A percentile compares a stretch with the other conserved stretches of the same genome.
phyloP scores from a whole-genome alignment of 2,888 invertebrate species.

The Philopedon plagiatum region DNA sequence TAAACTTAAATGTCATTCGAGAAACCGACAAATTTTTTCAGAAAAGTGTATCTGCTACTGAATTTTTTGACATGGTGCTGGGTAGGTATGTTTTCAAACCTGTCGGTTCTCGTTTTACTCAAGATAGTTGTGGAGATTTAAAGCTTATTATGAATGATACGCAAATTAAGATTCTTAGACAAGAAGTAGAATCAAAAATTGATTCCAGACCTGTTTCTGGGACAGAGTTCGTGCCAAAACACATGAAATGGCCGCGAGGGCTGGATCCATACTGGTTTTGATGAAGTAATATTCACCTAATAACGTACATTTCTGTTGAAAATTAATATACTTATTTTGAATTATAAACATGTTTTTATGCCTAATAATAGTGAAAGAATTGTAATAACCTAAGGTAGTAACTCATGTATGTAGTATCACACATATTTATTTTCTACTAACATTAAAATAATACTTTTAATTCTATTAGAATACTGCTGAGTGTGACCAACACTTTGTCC shows the following conservation, averaged over 20 bases:
- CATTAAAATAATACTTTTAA: conserved; percentile 34
- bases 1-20: conserved; percentile 44
- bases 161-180: neutral
- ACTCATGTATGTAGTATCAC: neutral
- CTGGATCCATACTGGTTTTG: too few species aligned
- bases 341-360: too few species aligned
- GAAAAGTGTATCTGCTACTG: conserved; percentile 50
- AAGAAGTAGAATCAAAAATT: too few species aligned
- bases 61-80: conserved; percentile 51
- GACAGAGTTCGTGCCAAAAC: too few species aligned
- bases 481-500: neutral
- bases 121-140: neutral
- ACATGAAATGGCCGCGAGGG: too few species aligned
- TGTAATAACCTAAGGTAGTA: too few species aligned
- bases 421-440: conserved; percentile 26
- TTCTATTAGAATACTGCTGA: neutral
- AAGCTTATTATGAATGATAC: neutral
- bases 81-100: conserved; percentile 46
- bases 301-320: too few species aligned
- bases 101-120: neutral
- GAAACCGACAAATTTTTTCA: conserved; percentile 49
- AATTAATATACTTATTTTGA: too few species aligned
- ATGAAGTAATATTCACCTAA: too few species aligned
- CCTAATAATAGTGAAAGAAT: too few species aligned
- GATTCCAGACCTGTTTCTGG: too few species aligned